Percentiles rank a stretch among this genome's conserved stretches.
Conservation (phyloP, 2,797 vertebrate genomes). For the Oreochromis grahami region DNA sequence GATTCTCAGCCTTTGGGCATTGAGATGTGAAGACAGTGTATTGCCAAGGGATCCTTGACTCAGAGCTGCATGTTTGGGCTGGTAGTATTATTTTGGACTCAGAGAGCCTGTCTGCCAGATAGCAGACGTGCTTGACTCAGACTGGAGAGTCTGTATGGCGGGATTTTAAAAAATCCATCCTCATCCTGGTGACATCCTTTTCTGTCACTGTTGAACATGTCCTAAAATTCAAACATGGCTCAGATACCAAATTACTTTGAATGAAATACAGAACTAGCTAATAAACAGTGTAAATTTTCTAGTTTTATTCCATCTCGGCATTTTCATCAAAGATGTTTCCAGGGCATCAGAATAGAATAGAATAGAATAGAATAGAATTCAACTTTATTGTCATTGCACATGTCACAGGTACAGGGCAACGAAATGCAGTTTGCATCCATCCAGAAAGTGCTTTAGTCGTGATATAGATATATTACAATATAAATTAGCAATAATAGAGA, state of each 20-base stretch:
- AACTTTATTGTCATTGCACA: too few relatives aligned
- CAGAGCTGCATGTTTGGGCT: slow-evolving; percentile 31
- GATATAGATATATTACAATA: too few relatives aligned
- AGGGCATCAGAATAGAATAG: not conserved
- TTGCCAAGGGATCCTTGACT: slow-evolving; percentile 24
- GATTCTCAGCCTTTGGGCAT: not conserved
- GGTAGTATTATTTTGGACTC: slow-evolving; percentile 23
- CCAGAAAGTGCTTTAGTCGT: too few relatives aligned
- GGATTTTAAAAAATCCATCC: not conserved
- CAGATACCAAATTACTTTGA: not conserved
- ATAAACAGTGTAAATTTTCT: not conserved
- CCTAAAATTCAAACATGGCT: not conserved
- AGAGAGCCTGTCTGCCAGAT: slow-evolving; percentile 4
- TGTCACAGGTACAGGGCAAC: too few relatives aligned
- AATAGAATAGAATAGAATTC: too few relatives aligned
- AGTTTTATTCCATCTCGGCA: not conserved
- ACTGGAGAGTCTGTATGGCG: not conserved
- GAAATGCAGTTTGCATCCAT: too few relatives aligned
- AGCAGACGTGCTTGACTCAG: not conserved
- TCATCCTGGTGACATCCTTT: not conserved
- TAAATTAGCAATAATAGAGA: too few relatives aligned
- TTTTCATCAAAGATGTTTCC: not conserved
- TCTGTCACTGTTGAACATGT: not conserved
- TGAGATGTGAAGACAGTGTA: not conserved
- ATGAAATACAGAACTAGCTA: not conserved